These are phyloP conservation scores for Gobionotothen gibberifrons DNA, from an alignment of 2,797 vertebrate species.

Conservation along the genomic window DNA sequence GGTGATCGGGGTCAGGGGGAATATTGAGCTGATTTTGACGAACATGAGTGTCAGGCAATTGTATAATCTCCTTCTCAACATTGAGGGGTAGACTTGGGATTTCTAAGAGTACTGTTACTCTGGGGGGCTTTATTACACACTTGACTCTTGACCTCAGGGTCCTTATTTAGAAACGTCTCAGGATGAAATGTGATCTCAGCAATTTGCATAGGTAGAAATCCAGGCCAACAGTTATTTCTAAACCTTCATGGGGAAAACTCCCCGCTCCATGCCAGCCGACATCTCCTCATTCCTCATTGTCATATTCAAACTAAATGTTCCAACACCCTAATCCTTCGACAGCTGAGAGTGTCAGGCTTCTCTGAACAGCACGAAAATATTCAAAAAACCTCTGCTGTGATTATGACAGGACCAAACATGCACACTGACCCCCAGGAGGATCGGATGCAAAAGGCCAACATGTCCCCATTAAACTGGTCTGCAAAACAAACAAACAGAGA, in stretches of 20 bases:
- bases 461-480: conserved; percentile 12
- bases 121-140: conserved; percentile 22
- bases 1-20: conserved; percentile 37
- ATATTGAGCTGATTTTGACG: conserved; percentile 22
- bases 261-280: conserved; percentile 43
- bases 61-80: conserved; percentile 25
- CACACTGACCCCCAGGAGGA: neutral
- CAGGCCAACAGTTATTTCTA: conserved; percentile 66
- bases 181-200: conserved; percentile 55
- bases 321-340: conserved; percentile 29
- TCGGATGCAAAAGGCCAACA: conserved; percentile 3
- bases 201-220: conserved; percentile 51
- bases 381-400: conserved; percentile 11
- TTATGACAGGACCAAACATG: neutral
- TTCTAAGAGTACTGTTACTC: conserved; percentile 1
- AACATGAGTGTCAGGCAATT: conserved; percentile 8
- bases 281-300: conserved; percentile 40
- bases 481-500: conserved; percentile 8
- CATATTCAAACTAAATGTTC: conserved; percentile 49
- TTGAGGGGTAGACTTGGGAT: neutral
- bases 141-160: conserved; percentile 25
- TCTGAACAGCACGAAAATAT: conserved; percentile 1
- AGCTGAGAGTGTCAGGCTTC: conserved; percentile 30
- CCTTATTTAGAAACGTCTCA: conserved; percentile 64
- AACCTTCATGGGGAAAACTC: conserved; percentile 60